Evolutionary conservation across 2,888 invertebrate species (phyloP).

Genomic region (Fissipunctia ypsillon): DNA sequence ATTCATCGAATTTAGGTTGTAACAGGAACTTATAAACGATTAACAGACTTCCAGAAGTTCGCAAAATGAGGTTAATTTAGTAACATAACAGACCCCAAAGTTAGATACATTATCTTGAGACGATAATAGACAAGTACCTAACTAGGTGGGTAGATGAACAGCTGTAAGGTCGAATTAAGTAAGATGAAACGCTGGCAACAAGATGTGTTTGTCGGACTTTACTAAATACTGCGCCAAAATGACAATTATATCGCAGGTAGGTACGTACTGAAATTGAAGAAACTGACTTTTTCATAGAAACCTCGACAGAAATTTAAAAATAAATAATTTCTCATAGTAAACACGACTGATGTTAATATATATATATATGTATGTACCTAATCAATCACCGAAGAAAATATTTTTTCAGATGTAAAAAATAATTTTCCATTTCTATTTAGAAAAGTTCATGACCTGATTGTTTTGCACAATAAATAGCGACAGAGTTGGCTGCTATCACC

Average conservation of each 20-base stretch:
- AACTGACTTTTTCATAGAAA: neutral
- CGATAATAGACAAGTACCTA: conserved; percentile 13
- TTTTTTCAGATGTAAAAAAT: neutral
- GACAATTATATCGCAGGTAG: neutral
- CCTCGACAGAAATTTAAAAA: neutral
- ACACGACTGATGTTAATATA: no score
- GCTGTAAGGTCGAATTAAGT: neutral
- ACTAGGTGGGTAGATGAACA: neutral
- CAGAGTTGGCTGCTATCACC: neutral
- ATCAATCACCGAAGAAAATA: neutral
- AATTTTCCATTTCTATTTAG: neutral
- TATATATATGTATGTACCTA: neutral
- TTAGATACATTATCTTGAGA: conserved; percentile 26
- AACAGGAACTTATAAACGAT: conserved; percentile 33
- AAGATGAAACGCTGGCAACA: conserved; percentile 19
- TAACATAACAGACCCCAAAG: conserved; percentile 42
- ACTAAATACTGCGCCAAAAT: conserved; percentile 19
- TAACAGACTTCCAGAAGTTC: conserved; percentile 25
- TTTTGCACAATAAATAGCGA: conserved; percentile 13
- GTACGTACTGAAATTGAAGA: neutral
- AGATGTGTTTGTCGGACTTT: conserved; percentile 5
- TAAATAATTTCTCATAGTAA: neutral
- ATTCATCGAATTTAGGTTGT: conserved; percentile 38
- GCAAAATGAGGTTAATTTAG: conserved; percentile 38
- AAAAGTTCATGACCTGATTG: conserved; percentile 1